Base-by-base conservation (phyloP, 2,888 invertebrate species). In the Machimus atricapillus region DNA sequence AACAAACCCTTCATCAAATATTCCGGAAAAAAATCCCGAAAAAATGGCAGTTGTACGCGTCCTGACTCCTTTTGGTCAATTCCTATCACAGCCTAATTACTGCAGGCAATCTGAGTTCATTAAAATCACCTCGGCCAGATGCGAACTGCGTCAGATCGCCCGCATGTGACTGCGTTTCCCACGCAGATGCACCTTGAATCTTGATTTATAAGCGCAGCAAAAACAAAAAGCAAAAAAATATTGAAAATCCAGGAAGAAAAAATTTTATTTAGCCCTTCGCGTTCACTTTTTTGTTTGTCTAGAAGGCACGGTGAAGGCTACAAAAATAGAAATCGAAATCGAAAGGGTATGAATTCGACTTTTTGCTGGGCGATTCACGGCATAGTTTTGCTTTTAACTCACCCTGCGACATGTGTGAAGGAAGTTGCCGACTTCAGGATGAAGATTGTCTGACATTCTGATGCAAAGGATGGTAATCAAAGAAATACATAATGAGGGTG, bases 151-250 rank as follows among this genome's bases (percentile, higher is more conserved):
- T 23, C 52, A 46, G 16, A 27, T n/a, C n/a, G 16, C 81, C 78
- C 78, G 78, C 78, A 78, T 78, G 43, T 46, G 81, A 27, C 14
- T 56, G 27, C 52, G 12, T 81, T 52, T 52, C 81, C 46, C 81
- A 52, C 81, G 81, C 81, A 81, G 81, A 81, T 81, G 81, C 81
- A 81, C 81, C 81, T 81, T 81, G 81, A 81, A 81, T 31, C 81
- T 81, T 81, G 81, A 81, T 81, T 81, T 81, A 56, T 81, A 81
- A 16, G n/a, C 81, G n/a, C 52, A 81, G 46, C 52, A 81, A 81
- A 66, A 66, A 27, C 66, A 66, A 66, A 66, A 66, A 19, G 14
- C 66, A 37, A 77, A 74, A 74, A 31, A 16, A 31, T 27, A 27
- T 34, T 14, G 1, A 34, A 76, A 37, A 76, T 27, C 76, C 19